Evolutionary conservation across 2,113 vertebrate species (phyloP).

Genomic region (Podocnemis expansa): DNA sequence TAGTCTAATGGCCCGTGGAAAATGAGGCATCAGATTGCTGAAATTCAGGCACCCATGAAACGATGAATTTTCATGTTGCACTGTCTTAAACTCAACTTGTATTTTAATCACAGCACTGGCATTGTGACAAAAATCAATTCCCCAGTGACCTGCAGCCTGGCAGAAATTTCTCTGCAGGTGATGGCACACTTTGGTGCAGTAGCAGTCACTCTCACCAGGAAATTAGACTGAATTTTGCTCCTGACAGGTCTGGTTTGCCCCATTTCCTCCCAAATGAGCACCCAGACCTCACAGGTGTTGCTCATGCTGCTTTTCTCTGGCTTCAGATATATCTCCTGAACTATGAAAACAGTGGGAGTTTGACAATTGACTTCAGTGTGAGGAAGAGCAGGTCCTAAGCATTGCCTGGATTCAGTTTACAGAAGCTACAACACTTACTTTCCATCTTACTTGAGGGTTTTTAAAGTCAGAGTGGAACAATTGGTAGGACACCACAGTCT

Average conservation of each 20-base stretch:
- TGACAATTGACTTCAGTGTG: neutral
- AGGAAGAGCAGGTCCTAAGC: neutral
- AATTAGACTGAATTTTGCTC: neutral
- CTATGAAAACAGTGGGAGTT: neutral
- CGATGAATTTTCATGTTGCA: neutral
- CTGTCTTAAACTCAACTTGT: neutral
- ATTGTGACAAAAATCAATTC: neutral
- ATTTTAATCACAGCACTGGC: neutral
- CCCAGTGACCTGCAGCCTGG: neutral
- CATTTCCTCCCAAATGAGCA: neutral
- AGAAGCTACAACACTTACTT: neutral
- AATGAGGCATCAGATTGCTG: neutral
- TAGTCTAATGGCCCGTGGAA: neutral
- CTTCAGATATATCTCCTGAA: neutral
- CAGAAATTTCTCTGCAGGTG: too few species aligned
- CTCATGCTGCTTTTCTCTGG: neutral
- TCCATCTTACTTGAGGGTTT: neutral
- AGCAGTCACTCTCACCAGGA: neutral
- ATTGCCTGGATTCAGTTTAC: neutral
- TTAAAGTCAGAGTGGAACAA: neutral
- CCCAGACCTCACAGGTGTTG: neutral
- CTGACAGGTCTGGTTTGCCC: neutral
- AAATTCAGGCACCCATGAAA: neutral
- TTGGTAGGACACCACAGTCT: neutral
- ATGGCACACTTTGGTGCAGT: neutral